phyloP scores from a whole-genome alignment of 2,797 vertebrate species.

The Sebastes steindachneri region DNA sequence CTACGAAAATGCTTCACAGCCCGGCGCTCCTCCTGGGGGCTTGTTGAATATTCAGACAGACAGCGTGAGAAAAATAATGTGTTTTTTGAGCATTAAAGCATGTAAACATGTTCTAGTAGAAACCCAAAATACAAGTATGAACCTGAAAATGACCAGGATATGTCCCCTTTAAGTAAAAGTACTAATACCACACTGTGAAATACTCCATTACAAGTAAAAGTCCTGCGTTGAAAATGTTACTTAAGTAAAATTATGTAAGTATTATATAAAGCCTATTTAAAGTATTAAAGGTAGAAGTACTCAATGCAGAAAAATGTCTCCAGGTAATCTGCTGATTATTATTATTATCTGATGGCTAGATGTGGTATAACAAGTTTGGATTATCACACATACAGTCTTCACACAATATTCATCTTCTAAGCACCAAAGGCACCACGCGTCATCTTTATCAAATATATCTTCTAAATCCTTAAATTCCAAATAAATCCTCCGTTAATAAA shows the following conservation, averaged over 20 bases:
- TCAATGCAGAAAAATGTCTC: neutral
- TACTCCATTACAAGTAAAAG: neutral
- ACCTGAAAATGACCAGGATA: no score
- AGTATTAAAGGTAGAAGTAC: neutral
- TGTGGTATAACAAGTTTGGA: no score
- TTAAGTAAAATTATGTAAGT: neutral
- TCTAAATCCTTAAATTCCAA: neutral
- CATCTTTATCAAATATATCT: neutral
- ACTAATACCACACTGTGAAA: neutral
- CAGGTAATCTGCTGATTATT: neutral
- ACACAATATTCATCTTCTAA: neutral
- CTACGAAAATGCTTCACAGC: accelerated
- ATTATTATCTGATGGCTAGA: no score
- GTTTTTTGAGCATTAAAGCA: no score
- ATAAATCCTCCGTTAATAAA: neutral
- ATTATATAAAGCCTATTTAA: neutral
- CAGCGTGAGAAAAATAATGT: no score
- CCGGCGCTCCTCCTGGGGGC: no score
- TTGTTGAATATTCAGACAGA: no score
- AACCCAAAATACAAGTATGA: no score
- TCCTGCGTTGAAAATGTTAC: neutral
- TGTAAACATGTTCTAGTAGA: no score
- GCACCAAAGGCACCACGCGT: neutral
- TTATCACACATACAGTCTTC: neutral
- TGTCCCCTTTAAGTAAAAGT: neutral